Conservation (phyloP, 2,888 invertebrate genomes). For the Rotaria socialis region DNA sequence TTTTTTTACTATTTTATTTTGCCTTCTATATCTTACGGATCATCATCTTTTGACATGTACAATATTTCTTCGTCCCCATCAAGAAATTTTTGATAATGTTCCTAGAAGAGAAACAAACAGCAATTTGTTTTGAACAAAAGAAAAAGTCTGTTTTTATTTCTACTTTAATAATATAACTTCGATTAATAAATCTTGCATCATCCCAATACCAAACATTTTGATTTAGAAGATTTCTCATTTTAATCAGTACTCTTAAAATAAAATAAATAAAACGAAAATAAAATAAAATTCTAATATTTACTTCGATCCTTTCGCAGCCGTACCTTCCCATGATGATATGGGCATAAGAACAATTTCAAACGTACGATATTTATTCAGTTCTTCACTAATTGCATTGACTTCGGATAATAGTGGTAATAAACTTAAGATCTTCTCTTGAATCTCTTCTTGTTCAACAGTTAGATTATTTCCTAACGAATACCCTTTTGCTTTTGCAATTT, state of each 20-base stretch:
- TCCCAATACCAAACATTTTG: constrained; percentile 60
- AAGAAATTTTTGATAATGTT: constrained; percentile 47
- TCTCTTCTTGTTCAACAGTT: constrained; percentile 57
- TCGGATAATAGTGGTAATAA: constrained; percentile 60
- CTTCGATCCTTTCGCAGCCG: constrained; percentile 52
- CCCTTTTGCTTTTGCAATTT: constrained; percentile 60
- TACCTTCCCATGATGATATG: constrained; percentile 49
- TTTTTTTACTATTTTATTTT: not conserved
- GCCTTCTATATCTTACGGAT: constrained; percentile 38
- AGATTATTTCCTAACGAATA: constrained; percentile 53
- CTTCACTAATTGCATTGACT: constrained; percentile 60
- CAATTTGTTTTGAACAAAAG: not conserved
- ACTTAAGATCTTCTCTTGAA: constrained; percentile 59
- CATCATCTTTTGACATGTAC: constrained; percentile 47
- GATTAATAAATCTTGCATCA: constrained; percentile 59
- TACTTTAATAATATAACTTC: constrained; percentile 59
- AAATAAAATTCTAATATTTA: not conserved
- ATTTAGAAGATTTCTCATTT: constrained; percentile 58
- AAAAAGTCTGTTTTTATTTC: not conserved
- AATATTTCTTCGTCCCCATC: constrained; percentile 47
- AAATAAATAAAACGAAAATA: not conserved
- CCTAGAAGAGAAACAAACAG: not conserved
- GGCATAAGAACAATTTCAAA: constrained; percentile 59
- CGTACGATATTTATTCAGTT: constrained; percentile 58
- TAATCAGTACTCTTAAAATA: constrained; percentile 57